Conservation (phyloP, 1,140 invertebrate genomes). For the Gerris buenoi region DNA sequence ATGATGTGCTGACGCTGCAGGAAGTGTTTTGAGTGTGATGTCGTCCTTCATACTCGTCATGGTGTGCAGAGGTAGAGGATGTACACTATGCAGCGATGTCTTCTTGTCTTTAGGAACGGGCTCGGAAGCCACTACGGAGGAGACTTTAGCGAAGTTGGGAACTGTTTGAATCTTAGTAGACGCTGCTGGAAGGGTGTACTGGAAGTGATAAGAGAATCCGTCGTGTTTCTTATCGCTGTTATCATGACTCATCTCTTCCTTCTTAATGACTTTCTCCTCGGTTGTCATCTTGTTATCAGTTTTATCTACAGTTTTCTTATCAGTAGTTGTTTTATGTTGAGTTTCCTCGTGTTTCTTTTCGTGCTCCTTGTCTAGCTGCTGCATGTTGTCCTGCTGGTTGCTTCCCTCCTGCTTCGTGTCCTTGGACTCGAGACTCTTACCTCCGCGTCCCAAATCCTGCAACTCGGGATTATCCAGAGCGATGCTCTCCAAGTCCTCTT, state of each 20-base stretch:
- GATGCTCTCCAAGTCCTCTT: slow-evolving; percentile 16
- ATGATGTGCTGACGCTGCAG: slow-evolving; percentile 20
- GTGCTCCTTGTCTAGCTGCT: neutral
- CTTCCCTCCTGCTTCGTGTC: slow-evolving; percentile 1
- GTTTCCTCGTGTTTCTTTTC: neutral
- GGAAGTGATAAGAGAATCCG: slow-evolving; percentile 17
- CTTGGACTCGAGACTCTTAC: neutral
- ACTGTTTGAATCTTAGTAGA: neutral
- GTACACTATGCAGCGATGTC: neutral
- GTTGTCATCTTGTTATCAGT: neutral
- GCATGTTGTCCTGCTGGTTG: neutral
- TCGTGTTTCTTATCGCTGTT: neutral
- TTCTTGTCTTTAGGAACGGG: neutral
- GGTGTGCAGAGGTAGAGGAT: neutral
- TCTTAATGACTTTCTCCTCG: too few species aligned
- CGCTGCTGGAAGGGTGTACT: neutral
- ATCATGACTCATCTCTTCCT: neutral
- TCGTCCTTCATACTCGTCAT: neutral
- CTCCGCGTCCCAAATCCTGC: neutral
- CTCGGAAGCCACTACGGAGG: neutral
- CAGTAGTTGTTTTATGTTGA: neutral
- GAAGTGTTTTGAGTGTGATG: too few species aligned
- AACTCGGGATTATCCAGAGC: slow-evolving; percentile 22
- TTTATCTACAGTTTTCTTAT: neutral
- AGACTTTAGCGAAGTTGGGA: neutral